Conservation (phyloP, 2,797 vertebrate genomes). For the Neosilurus mollespiculum region DNA sequence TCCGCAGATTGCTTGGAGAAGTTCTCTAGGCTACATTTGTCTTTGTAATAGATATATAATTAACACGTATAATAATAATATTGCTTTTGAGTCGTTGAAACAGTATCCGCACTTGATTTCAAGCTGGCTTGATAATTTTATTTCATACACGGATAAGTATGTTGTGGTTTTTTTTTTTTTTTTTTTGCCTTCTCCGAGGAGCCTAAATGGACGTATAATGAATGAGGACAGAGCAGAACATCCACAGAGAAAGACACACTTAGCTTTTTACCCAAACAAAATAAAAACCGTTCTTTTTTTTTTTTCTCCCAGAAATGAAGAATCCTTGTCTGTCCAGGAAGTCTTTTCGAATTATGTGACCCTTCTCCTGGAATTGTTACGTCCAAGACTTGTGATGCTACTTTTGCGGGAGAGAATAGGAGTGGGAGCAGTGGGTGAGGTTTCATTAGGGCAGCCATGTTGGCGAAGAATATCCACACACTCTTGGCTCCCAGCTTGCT, state of each 20-base stretch:
- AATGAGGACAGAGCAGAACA: conserved; percentile 43
- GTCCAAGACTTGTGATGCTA: conserved; percentile 87
- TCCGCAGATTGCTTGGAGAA: conserved; percentile 50
- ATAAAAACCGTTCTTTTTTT: conserved; percentile 36
- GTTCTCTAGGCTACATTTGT: conserved; percentile 54
- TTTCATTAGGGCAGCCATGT: conserved; percentile 86
- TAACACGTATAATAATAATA: conserved; percentile 72
- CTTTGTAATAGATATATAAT: conserved; percentile 52
- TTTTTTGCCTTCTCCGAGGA: conserved; percentile 43
- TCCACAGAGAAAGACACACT: conserved; percentile 44
- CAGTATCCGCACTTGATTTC: conserved; percentile 58
- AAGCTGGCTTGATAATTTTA: conserved; percentile 34
- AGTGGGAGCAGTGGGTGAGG: conserved; percentile 76
- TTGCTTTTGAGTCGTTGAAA: conserved; percentile 75
- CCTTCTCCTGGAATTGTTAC: conserved; percentile 79
- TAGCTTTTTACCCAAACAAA: conserved; percentile 45
- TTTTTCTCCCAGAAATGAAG: conserved; percentile 25
- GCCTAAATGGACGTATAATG: conserved; percentile 29
- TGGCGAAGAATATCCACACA: conserved; percentile 88
- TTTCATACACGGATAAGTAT: conserved; percentile 28
- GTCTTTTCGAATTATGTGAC: conserved; percentile 63
- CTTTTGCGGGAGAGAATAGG: conserved; percentile 83
- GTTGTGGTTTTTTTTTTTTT: not conserved
- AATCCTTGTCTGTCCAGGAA: conserved; percentile 43
- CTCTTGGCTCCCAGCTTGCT: conserved; percentile 82